These are phyloP conservation scores for Pristionchus maxplancki DNA, from an alignment of 2,888 invertebrate species.

Conservation along the genomic window DNA sequence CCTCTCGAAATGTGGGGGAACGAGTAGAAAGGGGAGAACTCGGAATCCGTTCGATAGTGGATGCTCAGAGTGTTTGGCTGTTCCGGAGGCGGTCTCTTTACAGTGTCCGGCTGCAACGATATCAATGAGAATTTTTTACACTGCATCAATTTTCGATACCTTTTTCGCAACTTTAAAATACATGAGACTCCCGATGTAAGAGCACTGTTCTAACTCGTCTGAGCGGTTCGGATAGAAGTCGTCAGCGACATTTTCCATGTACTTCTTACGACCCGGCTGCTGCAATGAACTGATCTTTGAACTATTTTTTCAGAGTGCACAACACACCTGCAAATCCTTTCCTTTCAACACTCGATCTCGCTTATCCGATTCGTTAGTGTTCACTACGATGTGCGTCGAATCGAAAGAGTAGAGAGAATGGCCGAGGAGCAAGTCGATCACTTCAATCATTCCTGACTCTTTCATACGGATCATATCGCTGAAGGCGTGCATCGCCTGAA, in stretches of 20 bases:
- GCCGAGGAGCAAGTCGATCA: not conserved
- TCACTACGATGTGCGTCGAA: not conserved
- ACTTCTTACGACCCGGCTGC: no score
- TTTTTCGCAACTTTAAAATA: not conserved
- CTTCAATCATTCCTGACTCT: constrained; percentile 27
- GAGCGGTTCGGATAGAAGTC: constrained; percentile 3
- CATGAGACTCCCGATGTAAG: not conserved
- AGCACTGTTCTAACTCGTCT: not conserved
- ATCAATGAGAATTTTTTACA: no score
- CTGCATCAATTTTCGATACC: not conserved
- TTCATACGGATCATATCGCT: not conserved
- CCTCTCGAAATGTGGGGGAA: not conserved
- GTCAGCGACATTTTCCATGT: not conserved
- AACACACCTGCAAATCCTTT: no score
- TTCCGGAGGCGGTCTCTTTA: not conserved
- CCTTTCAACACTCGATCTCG: not conserved
- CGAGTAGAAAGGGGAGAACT: not conserved
- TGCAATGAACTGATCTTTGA: no score
- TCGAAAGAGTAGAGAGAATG: not conserved
- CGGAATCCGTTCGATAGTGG: not conserved
- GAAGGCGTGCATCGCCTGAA: no score
- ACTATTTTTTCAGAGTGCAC: no score
- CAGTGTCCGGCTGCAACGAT: no score
- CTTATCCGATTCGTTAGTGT: not conserved
- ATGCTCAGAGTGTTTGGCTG: not conserved